These are phyloP conservation scores for Phodopus roborovskii DNA, from an alignment of 2,113 vertebrate species.

Conservation along the genomic window DNA sequence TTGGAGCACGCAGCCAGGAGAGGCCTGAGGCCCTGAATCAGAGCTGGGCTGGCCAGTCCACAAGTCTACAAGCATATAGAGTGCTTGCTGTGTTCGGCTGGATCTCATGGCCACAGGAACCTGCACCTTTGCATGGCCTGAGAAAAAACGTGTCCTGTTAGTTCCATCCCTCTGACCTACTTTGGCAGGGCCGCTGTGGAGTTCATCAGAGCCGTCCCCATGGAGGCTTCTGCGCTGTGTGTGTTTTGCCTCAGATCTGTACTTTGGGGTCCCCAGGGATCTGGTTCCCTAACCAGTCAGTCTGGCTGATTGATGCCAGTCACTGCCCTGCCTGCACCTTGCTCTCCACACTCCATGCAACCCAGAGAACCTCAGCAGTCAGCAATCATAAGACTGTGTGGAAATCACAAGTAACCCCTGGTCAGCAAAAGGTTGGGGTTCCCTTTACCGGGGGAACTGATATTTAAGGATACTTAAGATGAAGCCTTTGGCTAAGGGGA, in stretches of 20 bases:
- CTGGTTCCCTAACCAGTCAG: not conserved
- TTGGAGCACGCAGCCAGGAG: not conserved
- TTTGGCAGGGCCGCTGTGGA: not conserved
- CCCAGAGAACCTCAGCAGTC: slow-evolving; percentile 56
- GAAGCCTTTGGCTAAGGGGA: slow-evolving; percentile 65
- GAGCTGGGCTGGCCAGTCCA: not conserved
- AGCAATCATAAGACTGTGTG: slow-evolving; percentile 70
- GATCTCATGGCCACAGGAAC: fast-evolving
- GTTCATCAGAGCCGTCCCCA: not conserved
- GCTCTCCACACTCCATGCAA: not conserved
- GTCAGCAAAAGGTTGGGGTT: slow-evolving; percentile 68
- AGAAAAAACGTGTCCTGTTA: not conserved
- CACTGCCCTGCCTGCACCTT: not conserved
- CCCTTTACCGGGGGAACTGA: slow-evolving; percentile 60
- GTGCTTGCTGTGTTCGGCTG: not conserved
- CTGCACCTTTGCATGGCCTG: not conserved
- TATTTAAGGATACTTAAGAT: slow-evolving; percentile 61
- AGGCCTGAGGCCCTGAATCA: not conserved
- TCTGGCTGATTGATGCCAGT: not conserved
- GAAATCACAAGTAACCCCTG: slow-evolving; percentile 68
- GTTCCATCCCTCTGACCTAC: not conserved
- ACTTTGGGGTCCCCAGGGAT: not conserved
- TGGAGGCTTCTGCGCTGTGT: not conserved
- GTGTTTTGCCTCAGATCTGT: not conserved
- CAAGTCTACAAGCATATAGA: not conserved